Base-by-base conservation (phyloP, 1,140 invertebrate genomes). In the Myzus persicae region DNA sequence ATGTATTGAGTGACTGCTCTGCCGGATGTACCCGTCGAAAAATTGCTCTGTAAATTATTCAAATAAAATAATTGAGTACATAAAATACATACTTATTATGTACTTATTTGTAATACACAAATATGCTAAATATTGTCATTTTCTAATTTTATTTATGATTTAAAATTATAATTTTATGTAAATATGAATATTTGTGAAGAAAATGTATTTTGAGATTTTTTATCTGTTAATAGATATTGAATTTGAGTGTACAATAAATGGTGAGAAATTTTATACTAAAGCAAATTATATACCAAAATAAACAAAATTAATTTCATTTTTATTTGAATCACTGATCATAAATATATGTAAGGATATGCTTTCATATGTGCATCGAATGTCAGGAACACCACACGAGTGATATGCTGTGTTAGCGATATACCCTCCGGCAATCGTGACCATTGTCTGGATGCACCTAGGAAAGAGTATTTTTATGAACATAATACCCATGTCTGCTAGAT, bases 1-100 rank as follows among this genome's bases (percentile, higher is more conserved):
- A 93, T 54, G 91, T 84, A 93, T 93, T 93, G 91, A 84, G 91
- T 93, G 91, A 93, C 91, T 93, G 91, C 76, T 93, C 91, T 93
- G 91, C 81, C 81, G 91, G 81, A 93, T 93, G 91, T 84, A 84
- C 38, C 91, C 91, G 81, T 93, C 67, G 38, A 93, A 93, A 93
- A 93, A 93, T 93, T 93, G 91, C 91, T 93, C 91, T 93, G 46
- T 82, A 93, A 93, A 82, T 93, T 51, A 26, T 38, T 36, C 1
- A 92, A 92, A 92, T n/a, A 38, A 36, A 92, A 51, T 7, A 92
- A 51, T 38, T 54, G 54, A 90, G 40, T 48, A 90, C 11, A 88
- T 46, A 48, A 90, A 90, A 59, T 90, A 40, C 2, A 11, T 42
- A 40, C 1, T 42, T 42, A 81, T 38, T 8, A 42, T 11, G 8